Percentiles rank a stretch among this genome's conserved stretches.
These are phyloP conservation scores for Nymphalis polychloros DNA, from an alignment of 2,888 invertebrate genomes.

Conservation along the genomic window DNA sequence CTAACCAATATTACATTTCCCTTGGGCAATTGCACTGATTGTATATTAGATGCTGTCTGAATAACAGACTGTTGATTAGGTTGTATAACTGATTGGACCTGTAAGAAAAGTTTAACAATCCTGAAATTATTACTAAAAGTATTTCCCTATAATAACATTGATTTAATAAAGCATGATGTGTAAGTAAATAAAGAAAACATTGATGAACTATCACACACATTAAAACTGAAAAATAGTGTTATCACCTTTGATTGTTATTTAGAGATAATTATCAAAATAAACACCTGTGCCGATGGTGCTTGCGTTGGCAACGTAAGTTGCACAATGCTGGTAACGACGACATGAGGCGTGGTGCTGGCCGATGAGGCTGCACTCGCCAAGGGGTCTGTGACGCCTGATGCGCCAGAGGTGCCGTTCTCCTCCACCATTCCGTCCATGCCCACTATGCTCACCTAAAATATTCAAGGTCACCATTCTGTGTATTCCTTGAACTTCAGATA, in stretches of 20 bases:
- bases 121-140: not conserved
- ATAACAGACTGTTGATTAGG: conserved; percentile 97
- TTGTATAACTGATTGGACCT: conserved; percentile 98
- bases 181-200: too few relatives aligned
- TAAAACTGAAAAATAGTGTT: conserved; percentile 2
- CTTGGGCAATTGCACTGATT: conserved; percentile 91
- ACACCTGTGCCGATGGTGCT: conserved; percentile 85
- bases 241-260: conserved; percentile 11
- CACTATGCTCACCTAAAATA: conserved; percentile 84
- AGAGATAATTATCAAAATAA: conserved; percentile 47
- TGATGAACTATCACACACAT: not conserved
- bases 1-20: conserved; percentile 94
- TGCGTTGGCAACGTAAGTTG: conserved; percentile 89
- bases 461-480: conserved; percentile 80
- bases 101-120: conserved; percentile 51
- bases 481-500: conserved; percentile 65
- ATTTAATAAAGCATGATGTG: too few relatives aligned
- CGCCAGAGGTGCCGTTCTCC: conserved; percentile 87
- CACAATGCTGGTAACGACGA: conserved; percentile 88
- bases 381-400: conserved; percentile 67
- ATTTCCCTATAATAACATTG: not conserved
- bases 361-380: conserved; percentile 63
- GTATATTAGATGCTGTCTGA: conserved; percentile 93
- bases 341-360: conserved; percentile 66
- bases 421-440: conserved; percentile 96